Evolutionary conservation across 2,888 invertebrate species (phyloP).

Genomic region (Pandemis heparana): DNA sequence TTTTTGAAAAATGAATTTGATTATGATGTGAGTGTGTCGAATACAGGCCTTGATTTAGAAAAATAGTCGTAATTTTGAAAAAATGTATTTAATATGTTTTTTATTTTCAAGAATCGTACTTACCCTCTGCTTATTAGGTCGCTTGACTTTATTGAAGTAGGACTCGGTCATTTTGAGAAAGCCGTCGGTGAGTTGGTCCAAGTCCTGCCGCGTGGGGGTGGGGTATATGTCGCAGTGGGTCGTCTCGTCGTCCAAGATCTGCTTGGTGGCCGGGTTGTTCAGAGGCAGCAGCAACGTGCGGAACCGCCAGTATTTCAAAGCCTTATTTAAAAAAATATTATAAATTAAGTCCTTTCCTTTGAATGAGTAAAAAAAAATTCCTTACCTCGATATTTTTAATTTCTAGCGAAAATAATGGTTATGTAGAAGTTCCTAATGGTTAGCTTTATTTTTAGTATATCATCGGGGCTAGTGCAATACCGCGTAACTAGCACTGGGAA

Average conservation of each 20-base stretch:
- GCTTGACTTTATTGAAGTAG: slow-evolving; percentile 95
- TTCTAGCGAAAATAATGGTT: too few species aligned
- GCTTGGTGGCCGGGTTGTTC: slow-evolving; percentile 91
- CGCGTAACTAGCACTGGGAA: too few species aligned
- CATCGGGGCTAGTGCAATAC: too few species aligned
- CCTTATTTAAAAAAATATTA: slow-evolving; percentile 72
- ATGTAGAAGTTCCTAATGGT: too few species aligned
- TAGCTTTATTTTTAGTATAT: too few species aligned
- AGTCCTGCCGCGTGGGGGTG: slow-evolving; percentile 85
- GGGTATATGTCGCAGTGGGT: slow-evolving; percentile 94
- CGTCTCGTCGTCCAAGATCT: slow-evolving; percentile 90
- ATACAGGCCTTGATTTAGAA: background rate
- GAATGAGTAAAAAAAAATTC: background rate
- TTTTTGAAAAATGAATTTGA: too few species aligned
- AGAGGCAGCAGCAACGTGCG: slow-evolving; percentile 95
- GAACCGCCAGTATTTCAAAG: slow-evolving; percentile 96
- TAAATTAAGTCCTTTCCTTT: background rate
- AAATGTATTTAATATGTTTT: background rate
- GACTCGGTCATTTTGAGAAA: slow-evolving; percentile 94
- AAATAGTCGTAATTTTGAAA: background rate
- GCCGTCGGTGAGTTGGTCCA: slow-evolving; percentile 89
- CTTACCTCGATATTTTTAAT: too few species aligned
- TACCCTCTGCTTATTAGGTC: slow-evolving; percentile 93
- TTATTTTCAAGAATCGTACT: slow-evolving; percentile 62
- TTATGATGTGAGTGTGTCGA: background rate